Conservation (phyloP, 2,888 invertebrate genomes). For the Leucoma salicis region DNA sequence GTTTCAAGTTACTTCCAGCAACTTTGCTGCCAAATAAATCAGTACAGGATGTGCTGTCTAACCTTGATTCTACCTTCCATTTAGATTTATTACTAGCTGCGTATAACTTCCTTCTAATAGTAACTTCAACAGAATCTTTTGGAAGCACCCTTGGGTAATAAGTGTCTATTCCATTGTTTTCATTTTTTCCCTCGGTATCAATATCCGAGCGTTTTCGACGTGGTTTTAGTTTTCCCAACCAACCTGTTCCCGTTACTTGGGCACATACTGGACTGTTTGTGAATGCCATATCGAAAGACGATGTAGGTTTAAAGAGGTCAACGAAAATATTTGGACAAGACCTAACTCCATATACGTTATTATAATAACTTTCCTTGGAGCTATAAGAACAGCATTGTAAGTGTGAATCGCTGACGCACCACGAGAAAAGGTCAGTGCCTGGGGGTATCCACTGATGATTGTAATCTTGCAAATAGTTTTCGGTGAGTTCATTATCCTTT, state of each 20-base stretch:
- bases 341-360: conserved; percentile 45
- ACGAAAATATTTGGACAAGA: conserved; percentile 62
- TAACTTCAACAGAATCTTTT: conserved; percentile 67
- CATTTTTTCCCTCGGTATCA: conserved; percentile 1
- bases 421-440: conserved; percentile 49
- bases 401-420: conserved; percentile 53
- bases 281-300: conserved; percentile 38
- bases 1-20: not conserved
- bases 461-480: conserved; percentile 60
- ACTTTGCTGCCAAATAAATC: not conserved
- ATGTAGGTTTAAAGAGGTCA: conserved; percentile 43
- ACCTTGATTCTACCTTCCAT: conserved; percentile 32
- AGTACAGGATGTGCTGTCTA: not conserved
- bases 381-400: conserved; percentile 45
- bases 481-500: conserved; percentile 54
- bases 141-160: conserved; percentile 38
- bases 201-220: not conserved
- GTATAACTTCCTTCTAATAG: conserved; percentile 52
- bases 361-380: conserved; percentile 35
- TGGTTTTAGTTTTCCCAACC: not conserved
- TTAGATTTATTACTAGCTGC: conserved; percentile 46
- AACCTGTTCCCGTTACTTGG: not conserved
- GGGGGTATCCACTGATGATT: conserved; percentile 51
- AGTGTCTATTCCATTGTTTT: conserved; percentile 2
- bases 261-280: not conserved